Conservation (phyloP, 2,888 invertebrate genomes). For the Ormyrus labotus region DNA sequence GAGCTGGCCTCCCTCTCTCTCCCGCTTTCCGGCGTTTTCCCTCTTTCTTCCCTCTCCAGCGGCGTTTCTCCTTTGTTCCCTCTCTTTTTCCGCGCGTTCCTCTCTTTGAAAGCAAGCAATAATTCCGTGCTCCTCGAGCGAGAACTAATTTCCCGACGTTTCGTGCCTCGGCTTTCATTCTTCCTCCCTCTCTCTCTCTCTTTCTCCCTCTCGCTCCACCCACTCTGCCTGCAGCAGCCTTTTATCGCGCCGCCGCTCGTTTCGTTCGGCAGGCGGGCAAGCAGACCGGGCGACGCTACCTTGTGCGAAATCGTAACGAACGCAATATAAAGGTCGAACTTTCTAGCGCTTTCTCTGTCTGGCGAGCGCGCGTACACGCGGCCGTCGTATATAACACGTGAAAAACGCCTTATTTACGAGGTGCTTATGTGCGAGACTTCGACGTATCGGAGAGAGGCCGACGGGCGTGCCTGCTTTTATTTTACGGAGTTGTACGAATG, state of each 20-base stretch:
- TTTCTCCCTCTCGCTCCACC: slow-evolving; percentile 22
- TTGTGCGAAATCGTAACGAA: slow-evolving; percentile 40
- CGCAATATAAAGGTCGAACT: slow-evolving; percentile 44
- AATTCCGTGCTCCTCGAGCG: slow-evolving; percentile 66
- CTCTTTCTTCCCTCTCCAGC: neutral
- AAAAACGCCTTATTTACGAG: slow-evolving; percentile 47
- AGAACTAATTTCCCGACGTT: slow-evolving; percentile 68
- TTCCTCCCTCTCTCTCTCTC: slow-evolving; percentile 14
- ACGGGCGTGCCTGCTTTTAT: slow-evolving; percentile 11
- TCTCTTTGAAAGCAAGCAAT: slow-evolving; percentile 65
- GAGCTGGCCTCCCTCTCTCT: slow-evolving; percentile 1
- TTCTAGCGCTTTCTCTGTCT: slow-evolving; percentile 3
- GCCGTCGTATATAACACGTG: neutral
- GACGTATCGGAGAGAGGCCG: neutral
- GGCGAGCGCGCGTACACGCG: neutral
- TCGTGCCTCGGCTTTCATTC: slow-evolving; percentile 39
- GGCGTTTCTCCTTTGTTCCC: slow-evolving; percentile 29
- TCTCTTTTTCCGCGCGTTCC: slow-evolving; percentile 46
- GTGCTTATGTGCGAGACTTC: slow-evolving; percentile 20
- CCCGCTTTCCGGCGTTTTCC: slow-evolving; percentile 28
- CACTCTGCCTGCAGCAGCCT: slow-evolving; percentile 8
- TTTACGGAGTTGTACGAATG: slow-evolving; percentile 22
- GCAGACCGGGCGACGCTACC: neutral
- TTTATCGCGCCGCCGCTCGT: slow-evolving; percentile 57
- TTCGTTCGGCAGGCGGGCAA: slow-evolving; percentile 12